Percentiles rank a stretch among this genome's conserved stretches.
phyloP scores from a whole-genome alignment of 2,113 vertebrate species.

The Leptocoma aspasia region DNA sequence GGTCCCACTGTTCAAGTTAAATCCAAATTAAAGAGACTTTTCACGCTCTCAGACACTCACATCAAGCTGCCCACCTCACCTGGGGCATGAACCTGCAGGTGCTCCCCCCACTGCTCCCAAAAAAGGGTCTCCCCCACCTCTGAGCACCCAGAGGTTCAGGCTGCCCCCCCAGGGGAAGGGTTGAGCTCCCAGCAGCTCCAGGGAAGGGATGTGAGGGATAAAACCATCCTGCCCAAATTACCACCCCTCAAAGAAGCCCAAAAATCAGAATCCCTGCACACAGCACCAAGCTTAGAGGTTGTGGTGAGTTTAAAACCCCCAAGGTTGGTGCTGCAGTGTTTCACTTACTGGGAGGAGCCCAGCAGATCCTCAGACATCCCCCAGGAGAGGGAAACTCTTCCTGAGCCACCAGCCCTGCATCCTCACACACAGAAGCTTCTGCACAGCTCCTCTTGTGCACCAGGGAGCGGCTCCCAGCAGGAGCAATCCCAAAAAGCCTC shows the following conservation, averaged over 20 bases:
- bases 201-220: background rate
- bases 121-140: fast-evolving
- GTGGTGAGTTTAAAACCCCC: fast-evolving
- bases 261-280: fast-evolving
- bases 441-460: fast-evolving
- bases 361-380: background rate
- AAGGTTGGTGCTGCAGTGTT: fast-evolving
- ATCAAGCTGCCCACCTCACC: background rate
- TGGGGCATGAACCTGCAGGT: fast-evolving
- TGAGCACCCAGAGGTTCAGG: background rate
- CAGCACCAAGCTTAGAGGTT: fast-evolving
- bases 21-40: background rate
- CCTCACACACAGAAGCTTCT: fast-evolving
- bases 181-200: background rate
- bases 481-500: fast-evolving
- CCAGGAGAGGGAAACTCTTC: fast-evolving
- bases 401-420: fast-evolving
- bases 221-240: background rate
- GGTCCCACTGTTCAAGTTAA: fast-evolving
- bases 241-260: fast-evolving
- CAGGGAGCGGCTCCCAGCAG: fast-evolving
- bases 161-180: fast-evolving
- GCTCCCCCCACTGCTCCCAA: background rate
- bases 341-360: fast-evolving
- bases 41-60: fast-evolving